Evolutionary conservation across 2,888 invertebrate species (phyloP), one percentile per base, ranked within the genome.

Genomic region (Lycocerus yunnanus): DNA sequence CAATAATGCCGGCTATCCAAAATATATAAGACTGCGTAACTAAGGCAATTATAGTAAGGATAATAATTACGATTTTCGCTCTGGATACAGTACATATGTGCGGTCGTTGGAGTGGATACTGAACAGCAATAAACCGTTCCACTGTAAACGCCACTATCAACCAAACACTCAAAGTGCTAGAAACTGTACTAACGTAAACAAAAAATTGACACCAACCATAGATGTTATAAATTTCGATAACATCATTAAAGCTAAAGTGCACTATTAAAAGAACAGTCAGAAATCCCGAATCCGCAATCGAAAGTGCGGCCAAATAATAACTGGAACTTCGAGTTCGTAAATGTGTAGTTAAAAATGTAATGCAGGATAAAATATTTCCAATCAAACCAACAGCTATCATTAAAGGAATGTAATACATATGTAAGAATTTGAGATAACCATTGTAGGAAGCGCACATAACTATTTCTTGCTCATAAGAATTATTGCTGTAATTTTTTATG

Each of bases 101-200:
- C 0, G 91, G 90, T 18, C 91, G 84, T 69, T 89, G 89, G 11
- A 91, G 82, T 0, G 91, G 91, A 81, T 90, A 91, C 79, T 91
- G 91, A 0, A 93, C 91, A 3, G 92, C 92, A 60, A 93, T 91
- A 84, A 91, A 93, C 71, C 93, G 86, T 82, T 93, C 93, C 1
- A 92, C 90, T 0, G 93, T 93, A 83, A 93, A 93, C 0, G 92
- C 92, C 5, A 93, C 92, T 58, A 92, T 91, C 27, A 92, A 85
- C 92, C 92, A 93, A 2, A 92, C 92, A 80, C 92, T 92, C 11
- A 93, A 83, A 69, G 91, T 92, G 77, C 91, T 90, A 87, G 89
- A 91, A 4, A 85, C 85, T 59, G 85, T 84, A 66, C 85, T 84
- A 0, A 85, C 66, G 77, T 86, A 87, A 10, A 85, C 82, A 58